Conservation (phyloP, 92 coral and sea anemone species). For the Pocillopora meandrina region DNA sequence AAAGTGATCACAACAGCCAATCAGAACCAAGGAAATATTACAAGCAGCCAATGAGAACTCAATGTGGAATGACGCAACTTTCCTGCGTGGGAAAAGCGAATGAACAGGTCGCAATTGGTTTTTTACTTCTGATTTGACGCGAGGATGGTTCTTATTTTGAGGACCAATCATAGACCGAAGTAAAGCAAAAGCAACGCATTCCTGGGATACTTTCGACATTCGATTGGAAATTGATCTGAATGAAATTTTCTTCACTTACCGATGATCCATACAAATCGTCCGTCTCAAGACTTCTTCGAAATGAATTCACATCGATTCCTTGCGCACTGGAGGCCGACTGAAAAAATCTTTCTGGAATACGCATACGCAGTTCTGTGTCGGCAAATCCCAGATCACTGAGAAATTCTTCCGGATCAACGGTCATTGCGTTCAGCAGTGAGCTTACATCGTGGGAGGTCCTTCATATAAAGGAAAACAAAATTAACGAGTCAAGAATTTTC, state of each 20-base stretch:
- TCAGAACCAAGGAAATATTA: too few relatives aligned
- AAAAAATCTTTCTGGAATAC: constrained; percentile 78
- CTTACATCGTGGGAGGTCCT: constrained; percentile 51
- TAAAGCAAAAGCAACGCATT: too few relatives aligned
- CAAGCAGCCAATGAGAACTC: too few relatives aligned
- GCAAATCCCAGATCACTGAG: constrained; percentile 74
- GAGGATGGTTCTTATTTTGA: too few relatives aligned
- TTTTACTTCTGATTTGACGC: too few relatives aligned
- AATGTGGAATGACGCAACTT: too few relatives aligned
- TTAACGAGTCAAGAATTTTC: background rate
- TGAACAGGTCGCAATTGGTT: too few relatives aligned
- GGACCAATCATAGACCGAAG: too few relatives aligned
- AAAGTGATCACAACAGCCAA: too few relatives aligned
- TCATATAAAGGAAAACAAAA: background rate
- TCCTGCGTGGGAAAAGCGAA: too few relatives aligned
- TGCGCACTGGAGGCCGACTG: constrained; percentile 44
- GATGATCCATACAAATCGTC: constrained; percentile 53
- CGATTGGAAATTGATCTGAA: too few relatives aligned
- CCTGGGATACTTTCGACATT: too few relatives aligned
- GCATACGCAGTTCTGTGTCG: constrained; percentile 55
- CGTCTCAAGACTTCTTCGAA: constrained; percentile 53
- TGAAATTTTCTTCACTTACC: constrained; percentile 14
- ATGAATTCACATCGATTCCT: constrained; percentile 55
- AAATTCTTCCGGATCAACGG: constrained; percentile 75
- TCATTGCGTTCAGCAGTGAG: constrained; percentile 65